A percentile compares a stretch with the other conserved stretches of the same genome.
Evolutionary conservation across 2,888 invertebrate genomes (phyloP).

Genomic region (Epistrophe eligans): DNA sequence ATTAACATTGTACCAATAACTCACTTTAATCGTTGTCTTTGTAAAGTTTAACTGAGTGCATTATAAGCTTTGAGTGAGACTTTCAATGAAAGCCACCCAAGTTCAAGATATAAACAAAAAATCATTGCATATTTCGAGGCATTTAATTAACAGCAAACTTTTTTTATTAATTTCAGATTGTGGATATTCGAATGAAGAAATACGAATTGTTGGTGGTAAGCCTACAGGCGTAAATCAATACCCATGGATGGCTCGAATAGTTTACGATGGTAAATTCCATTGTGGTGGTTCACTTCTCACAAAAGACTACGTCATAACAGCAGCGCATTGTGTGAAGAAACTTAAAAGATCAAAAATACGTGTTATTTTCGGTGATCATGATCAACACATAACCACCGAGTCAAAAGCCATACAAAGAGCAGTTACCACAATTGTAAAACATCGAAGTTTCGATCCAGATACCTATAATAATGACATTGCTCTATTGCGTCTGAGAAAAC

Average conservation of each 20-base stretch:
- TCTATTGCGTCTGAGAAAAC: constrained; percentile 90
- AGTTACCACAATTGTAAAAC: constrained; percentile 90
- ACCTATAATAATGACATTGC: constrained; percentile 95
- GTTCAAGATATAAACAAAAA: background rate
- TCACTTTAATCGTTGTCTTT: background rate
- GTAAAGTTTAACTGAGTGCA: background rate
- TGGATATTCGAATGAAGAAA: constrained; percentile 93
- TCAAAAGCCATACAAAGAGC: constrained; percentile 92
- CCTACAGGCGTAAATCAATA: constrained; percentile 93
- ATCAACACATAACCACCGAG: constrained; percentile 91
- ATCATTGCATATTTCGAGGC: constrained; percentile 61
- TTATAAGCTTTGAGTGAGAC: background rate
- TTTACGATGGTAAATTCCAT: constrained; percentile 95
- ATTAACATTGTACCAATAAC: background rate
- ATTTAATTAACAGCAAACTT: background rate
- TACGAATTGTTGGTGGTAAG: constrained; percentile 93
- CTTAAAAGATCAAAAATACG: constrained; percentile 92
- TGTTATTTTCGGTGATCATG: constrained; percentile 93
- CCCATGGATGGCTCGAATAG: constrained; percentile 94
- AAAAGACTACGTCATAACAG: constrained; percentile 93
- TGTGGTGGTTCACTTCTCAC: constrained; percentile 93
- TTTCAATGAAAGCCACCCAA: background rate
- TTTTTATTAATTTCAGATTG: constrained; percentile 87
- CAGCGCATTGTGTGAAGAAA: constrained; percentile 93
- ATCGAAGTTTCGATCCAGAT: constrained; percentile 92